Conservation (phyloP, 2,113 vertebrate species). For the Tapirus terrestris region DNA sequence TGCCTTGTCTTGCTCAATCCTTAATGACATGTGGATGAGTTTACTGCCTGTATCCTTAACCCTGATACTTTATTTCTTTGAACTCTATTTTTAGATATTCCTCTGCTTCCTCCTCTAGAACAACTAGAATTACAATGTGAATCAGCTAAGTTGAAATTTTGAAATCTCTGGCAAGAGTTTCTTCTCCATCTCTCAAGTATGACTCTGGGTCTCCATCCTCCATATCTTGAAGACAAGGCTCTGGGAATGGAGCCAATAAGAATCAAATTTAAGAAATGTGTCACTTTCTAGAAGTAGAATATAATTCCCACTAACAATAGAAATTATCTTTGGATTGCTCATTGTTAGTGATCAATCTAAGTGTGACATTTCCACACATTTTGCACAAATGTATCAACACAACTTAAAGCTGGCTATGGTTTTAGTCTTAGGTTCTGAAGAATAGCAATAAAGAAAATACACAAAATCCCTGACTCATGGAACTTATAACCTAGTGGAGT, state of each 20-base stretch:
- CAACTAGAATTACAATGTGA: not conserved
- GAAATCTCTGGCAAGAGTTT: not conserved
- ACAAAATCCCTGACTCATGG: not conserved
- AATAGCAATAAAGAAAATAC: not conserved
- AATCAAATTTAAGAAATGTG: not conserved
- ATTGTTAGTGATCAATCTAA: not conserved
- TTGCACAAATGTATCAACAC: not conserved
- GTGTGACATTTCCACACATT: not conserved
- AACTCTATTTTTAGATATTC: not conserved
- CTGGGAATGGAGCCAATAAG: not conserved
- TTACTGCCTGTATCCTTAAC: not conserved
- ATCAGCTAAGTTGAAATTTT: not conserved
- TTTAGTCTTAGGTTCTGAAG: not conserved
- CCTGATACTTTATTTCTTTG: not conserved
- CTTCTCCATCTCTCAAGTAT: not conserved
- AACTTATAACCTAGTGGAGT: not conserved
- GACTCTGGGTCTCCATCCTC: not conserved
- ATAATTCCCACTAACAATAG: not conserved
- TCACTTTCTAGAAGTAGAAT: not conserved
- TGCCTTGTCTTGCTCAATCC: not conserved
- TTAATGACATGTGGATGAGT: not conserved
- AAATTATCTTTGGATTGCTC: not conserved
- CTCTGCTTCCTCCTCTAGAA: not conserved
- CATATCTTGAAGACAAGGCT: not conserved
- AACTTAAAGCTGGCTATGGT: not conserved